Conservation (phyloP, 2,888 invertebrate species). For the Selenia dentaria region DNA sequence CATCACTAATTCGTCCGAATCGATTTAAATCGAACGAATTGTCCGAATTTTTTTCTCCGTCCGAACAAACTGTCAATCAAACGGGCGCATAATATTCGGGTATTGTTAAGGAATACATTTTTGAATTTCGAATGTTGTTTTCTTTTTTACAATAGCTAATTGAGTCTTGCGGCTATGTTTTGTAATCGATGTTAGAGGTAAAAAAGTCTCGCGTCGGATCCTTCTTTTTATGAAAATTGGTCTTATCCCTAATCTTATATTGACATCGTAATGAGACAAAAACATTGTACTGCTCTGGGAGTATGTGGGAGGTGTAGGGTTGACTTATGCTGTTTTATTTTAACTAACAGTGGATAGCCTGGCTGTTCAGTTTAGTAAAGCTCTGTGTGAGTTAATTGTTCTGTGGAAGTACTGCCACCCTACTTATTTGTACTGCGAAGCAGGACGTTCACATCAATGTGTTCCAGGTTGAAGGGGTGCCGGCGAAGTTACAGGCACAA, state of each 20-base stretch:
- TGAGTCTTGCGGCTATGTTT: slow-evolving; percentile 33
- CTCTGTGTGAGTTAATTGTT: too few species aligned
- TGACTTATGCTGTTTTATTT: slow-evolving; percentile 9
- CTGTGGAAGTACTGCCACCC: too few species aligned
- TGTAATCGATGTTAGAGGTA: slow-evolving; percentile 33
- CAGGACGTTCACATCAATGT: too few species aligned
- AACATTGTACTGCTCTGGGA: slow-evolving; percentile 69
- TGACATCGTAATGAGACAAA: slow-evolving; percentile 81
- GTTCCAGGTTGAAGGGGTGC: too few species aligned
- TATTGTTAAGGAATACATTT: slow-evolving; percentile 42
- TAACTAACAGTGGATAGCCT: too few species aligned
- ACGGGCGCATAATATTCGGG: slow-evolving; percentile 68
- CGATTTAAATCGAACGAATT: slow-evolving; percentile 36
- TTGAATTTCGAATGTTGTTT: slow-evolving; percentile 51
- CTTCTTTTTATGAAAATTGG: slow-evolving; percentile 67
- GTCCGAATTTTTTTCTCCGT: slow-evolving; percentile 36
- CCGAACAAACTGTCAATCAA: slow-evolving; percentile 70
- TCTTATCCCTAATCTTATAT: slow-evolving; percentile 82
- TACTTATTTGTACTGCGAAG: too few species aligned
- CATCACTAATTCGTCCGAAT: slow-evolving; percentile 74
- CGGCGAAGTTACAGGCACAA: too few species aligned
- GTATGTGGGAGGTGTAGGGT: slow-evolving; percentile 46
- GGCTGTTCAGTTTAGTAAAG: too few species aligned
- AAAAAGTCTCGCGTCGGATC: slow-evolving; percentile 30
- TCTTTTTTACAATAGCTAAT: slow-evolving; percentile 40